Conservation (phyloP, 2,888 invertebrate genomes). For the Dolomedes plantarius region DNA sequence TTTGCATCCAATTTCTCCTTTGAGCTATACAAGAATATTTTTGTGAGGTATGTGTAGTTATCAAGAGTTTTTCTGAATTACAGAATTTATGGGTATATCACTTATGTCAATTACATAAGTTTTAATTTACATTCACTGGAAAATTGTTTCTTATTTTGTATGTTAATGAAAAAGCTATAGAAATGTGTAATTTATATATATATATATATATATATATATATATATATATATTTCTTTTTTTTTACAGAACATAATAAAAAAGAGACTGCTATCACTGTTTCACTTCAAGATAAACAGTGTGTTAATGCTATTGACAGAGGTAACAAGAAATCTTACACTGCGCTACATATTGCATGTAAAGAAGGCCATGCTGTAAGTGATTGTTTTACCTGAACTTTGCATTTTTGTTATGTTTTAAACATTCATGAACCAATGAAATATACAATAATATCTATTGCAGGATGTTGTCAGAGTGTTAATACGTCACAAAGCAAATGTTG, state of each 20-base stretch:
- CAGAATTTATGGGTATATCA: too few relatives aligned
- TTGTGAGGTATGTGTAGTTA: too few relatives aligned
- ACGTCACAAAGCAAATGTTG: conserved; percentile 77
- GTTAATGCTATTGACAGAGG: conserved; percentile 77
- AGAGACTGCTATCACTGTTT: conserved; percentile 55
- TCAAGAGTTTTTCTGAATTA: too few relatives aligned
- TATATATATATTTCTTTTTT: too few relatives aligned
- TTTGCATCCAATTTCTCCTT: too few relatives aligned
- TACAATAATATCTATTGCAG: conserved; percentile 73
- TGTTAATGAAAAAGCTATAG: too few relatives aligned
- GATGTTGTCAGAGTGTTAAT: conserved; percentile 77
- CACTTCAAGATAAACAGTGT: conserved; percentile 75
- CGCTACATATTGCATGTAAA: conserved; percentile 77
- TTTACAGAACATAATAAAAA: conserved; percentile 53
- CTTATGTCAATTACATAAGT: too few relatives aligned
- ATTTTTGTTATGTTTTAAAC: background rate
- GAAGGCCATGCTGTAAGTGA: conserved; percentile 76
- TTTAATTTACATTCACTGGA: too few relatives aligned
- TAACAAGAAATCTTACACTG: conserved; percentile 76
- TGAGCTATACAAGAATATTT: too few relatives aligned
- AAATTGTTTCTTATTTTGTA: too few relatives aligned
- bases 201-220: too few relatives aligned
- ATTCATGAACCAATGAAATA: background rate
- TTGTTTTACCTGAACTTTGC: background rate
- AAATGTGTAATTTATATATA: too few relatives aligned